Evolutionary conservation across 2,797 vertebrate genomes (phyloP).

Genomic region (Podarcis siculus): DNA sequence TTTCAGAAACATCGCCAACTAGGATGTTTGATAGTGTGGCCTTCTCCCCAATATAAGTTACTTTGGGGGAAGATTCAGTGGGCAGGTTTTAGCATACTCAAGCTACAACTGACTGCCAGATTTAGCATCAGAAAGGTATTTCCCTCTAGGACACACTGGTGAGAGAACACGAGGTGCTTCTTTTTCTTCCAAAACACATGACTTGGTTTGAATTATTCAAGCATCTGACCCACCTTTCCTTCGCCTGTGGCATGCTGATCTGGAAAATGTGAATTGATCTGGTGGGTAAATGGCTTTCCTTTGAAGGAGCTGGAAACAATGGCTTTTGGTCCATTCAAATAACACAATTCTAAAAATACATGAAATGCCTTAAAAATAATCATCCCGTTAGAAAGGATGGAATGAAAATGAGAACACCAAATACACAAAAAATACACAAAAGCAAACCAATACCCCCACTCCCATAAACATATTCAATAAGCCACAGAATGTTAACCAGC

Average conservation of each 20-base stretch:
- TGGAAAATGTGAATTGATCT: background rate
- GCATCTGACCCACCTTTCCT: background rate
- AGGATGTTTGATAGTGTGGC: background rate
- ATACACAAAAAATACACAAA: too few species aligned
- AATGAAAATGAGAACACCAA: background rate
- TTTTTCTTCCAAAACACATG: background rate
- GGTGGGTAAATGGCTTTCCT: background rate
- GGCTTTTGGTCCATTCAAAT: background rate
- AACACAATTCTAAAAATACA: background rate
- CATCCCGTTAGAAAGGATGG: too few species aligned
- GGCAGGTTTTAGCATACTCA: too few species aligned
- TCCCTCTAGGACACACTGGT: background rate
- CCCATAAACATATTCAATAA: too few species aligned
- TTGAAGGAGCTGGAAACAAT: background rate
- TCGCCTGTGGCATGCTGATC: background rate
- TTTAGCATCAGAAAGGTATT: background rate
- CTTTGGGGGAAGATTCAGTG: background rate
- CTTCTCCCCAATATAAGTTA: background rate
- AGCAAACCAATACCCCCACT: too few species aligned
- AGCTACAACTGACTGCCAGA: too few species aligned
- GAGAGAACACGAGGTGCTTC: background rate
- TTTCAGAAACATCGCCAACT: background rate
- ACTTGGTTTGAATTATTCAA: background rate
- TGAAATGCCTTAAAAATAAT: background rate
- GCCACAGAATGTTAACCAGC: too few species aligned